Base-by-base conservation (phyloP, 2,888 invertebrate species). In the Caenorhabditis sp. region DNA sequence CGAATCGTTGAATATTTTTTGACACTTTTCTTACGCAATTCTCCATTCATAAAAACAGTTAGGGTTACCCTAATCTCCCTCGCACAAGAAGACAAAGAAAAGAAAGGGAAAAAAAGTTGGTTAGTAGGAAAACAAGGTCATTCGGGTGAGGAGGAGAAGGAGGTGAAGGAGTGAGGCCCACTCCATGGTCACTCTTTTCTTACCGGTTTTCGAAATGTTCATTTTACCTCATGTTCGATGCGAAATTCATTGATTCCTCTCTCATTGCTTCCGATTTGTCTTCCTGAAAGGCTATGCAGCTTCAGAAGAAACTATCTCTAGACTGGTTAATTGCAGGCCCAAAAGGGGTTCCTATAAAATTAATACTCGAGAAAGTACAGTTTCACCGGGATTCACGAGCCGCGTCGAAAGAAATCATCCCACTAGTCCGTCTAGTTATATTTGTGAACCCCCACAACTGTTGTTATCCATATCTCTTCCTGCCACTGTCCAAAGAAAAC, bases 121-220 rank as follows among this genome's bases (percentile, higher is more conserved):
- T 19, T 24, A 74, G 64, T 49, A 31, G 35, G n/a, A 35, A 38
- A 74, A 49, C 38, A 51, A 51, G 63, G 26, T 58, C 58, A 58
- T 58, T 58, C 28, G 51, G 14, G 49, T 19, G 31, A 24, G 6
- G n/a, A n/a, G 19, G 51, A 26, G 73, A 16, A 19, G 24, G n/a
- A 19, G 19, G 51, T 22, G 72, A 24, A 19, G 58, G 44, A 72
- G 35, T 54, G 58, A 56, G 56, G 14, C 24, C n/a, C 12, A 26
- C 12, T 26, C 54, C 54, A 12, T 26, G 54, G 26, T 54, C 54
- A 54, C 22, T 26, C 54, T 5, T 54, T 54, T 54, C 19, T 47
- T 22, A 26, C 24, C 54, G 24, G 26, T 54, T 26, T 22, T 14
- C 14, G 54, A 14, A 5, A 22, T 54, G 54, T 54, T 54, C 54